These are phyloP conservation scores for Hydraecia micacea DNA, from an alignment of 2,888 invertebrate genomes.

Conservation along the genomic window DNA sequence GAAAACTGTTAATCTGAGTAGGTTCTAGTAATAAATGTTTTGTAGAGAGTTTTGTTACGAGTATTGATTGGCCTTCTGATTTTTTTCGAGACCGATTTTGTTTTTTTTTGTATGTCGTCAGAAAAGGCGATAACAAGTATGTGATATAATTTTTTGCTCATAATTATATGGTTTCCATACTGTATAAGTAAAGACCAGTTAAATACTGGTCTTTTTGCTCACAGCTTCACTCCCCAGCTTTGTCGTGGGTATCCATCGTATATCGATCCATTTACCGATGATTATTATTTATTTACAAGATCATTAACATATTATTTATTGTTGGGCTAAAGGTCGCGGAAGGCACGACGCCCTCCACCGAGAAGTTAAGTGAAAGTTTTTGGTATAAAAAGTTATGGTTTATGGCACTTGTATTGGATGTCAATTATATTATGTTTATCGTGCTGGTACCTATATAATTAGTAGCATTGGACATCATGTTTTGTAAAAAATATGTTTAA, in stretches of 20 bases:
- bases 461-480: not conserved
- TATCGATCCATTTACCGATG: conserved; percentile 62
- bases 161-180: no score
- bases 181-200: no score
- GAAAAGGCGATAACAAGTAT: no score
- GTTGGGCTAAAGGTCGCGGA: conserved; percentile 39
- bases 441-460: conserved; percentile 8
- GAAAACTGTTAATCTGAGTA: no score
- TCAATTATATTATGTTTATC: not conserved
- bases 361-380: conserved; percentile 49
- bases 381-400: conserved; percentile 32
- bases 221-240: conserved; percentile 8
- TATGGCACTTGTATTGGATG: conserved; percentile 9
- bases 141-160: no score
- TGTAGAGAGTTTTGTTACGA: not conserved
- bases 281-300: conserved; percentile 74
- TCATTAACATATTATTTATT: conserved; percentile 75
- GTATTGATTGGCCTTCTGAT: no score
- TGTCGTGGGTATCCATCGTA: conserved; percentile 40
- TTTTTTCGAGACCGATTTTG: no score
- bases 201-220: not conserved
- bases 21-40: not conserved
- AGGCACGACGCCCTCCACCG: conserved; percentile 21
- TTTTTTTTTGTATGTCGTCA: no score
- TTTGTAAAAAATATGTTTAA: not conserved